Base-by-base conservation (phyloP, 2,888 invertebrate species). In the Orthonevra nobilis region DNA sequence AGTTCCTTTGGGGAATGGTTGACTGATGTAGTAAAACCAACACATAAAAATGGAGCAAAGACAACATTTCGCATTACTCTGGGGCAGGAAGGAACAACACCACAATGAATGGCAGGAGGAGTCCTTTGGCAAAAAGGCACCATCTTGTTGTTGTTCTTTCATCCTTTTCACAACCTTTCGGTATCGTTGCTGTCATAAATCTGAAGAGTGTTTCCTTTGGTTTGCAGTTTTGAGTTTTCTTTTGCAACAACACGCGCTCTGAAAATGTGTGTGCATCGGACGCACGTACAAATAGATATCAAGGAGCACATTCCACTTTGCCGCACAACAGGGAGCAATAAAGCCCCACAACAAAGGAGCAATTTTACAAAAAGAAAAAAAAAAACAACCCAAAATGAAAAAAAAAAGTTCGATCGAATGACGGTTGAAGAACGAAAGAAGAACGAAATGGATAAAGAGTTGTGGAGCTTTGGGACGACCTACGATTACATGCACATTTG, bases 151-250 rank as follows among this genome's bases (percentile, higher is more conserved):
- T n/a, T n/a, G n/a, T n/a, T n/a, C n/a, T n/a, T n/a, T n/a, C n/a
- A n/a, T 40, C 12, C 5, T 36, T 26, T 26, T 17, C 5, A 20
- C 6, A n/a, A n/a, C n/a, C n/a, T 60, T 3, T 32, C 38, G 7
- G 10, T 69, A 7, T 46, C 26, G 42, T 34, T 32, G 6, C 17
- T 17, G 15, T 75, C 60, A 75, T 75, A 69, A 69, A 75, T 69
- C 69, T 58, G 34, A 44, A 66, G 44, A n/a, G 34, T 61, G 58
- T 69, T 48, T 48, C 17, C 48, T 56, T 46, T 46, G 36, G 15
- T 7, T 38, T 20, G 19, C 17, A n/a, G n/a, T n/a, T n/a, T n/a
- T n/a, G n/a, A n/a, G n/a, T n/a, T n/a, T n/a, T n/a, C n/a, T n/a
- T n/a, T n/a, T n/a, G n/a, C n/a, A n/a, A n/a, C n/a, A n/a, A n/a